Evolutionary conservation across 2,797 vertebrate genomes (phyloP).

Genomic region (Darevskia mixta): DNA sequence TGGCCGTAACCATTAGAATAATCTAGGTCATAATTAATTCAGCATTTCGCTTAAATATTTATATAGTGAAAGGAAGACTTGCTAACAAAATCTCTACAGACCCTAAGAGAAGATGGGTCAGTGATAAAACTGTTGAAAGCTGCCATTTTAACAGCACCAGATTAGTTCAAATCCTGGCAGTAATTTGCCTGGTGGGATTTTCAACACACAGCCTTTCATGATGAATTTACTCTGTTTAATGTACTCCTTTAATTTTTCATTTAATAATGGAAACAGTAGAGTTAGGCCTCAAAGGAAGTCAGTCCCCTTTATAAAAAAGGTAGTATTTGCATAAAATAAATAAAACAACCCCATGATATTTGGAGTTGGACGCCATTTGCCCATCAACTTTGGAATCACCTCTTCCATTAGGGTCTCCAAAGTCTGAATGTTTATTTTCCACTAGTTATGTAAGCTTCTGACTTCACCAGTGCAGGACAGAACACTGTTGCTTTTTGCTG

Average conservation of each 20-base stretch:
- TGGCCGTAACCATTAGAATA: background rate
- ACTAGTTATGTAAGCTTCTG: background rate
- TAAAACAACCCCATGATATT: background rate
- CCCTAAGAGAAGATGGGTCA: background rate
- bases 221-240: background rate
- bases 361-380: background rate
- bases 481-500: background rate
- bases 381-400: background rate
- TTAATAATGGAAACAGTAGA: background rate
- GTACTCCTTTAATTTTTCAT: background rate
- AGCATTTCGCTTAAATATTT: slow-evolving; percentile 16
- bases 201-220: slow-evolving; percentile 7
- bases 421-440: background rate
- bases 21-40: background rate
- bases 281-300: background rate
- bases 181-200: slow-evolving; percentile 2
- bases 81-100: slow-evolving; percentile 5
- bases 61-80: background rate
- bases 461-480: too few relatives aligned
- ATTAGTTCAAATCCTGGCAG: slow-evolving; percentile 7
- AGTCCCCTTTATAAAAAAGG: background rate
- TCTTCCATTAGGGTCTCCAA: background rate
- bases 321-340: background rate
- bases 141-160: background rate
- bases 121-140: background rate